These are phyloP conservation scores for Myiozetetes cayanensis DNA, from an alignment of 2,113 vertebrate species.

Conservation along the genomic window DNA sequence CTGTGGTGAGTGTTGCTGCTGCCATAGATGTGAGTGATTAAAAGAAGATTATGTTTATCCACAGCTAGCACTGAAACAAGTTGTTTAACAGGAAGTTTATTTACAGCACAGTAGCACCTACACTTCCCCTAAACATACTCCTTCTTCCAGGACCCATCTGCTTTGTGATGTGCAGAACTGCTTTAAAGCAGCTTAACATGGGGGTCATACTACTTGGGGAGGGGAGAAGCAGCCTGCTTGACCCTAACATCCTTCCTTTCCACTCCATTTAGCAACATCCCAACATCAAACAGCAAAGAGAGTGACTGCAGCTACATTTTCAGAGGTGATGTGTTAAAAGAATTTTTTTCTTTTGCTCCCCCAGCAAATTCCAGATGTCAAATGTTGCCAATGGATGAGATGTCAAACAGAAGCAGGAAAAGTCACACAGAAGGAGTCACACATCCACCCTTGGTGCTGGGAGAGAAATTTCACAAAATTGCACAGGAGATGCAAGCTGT, in stretches of 20 bases:
- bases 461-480: background rate
- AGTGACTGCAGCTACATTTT: background rate
- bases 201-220: background rate
- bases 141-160: background rate
- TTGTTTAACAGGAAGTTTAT: background rate
- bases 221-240: background rate
- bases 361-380: background rate
- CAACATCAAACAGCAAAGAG: background rate
- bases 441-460: background rate
- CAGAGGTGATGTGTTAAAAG: background rate
- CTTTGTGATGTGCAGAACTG: background rate
- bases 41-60: slow-evolving; percentile 11
- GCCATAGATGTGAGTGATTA: background rate
- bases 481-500: background rate
- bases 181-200: background rate
- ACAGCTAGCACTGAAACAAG: background rate
- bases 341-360: background rate
- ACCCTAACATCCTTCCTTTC: background rate
- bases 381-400: background rate
- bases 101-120: background rate
- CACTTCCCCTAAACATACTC: background rate
- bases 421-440: background rate
- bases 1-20: fast-evolving
- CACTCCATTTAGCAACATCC: background rate
- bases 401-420: background rate